phyloP scores from a whole-genome alignment of 2,797 vertebrate species.

The Anguilla obscura region DNA sequence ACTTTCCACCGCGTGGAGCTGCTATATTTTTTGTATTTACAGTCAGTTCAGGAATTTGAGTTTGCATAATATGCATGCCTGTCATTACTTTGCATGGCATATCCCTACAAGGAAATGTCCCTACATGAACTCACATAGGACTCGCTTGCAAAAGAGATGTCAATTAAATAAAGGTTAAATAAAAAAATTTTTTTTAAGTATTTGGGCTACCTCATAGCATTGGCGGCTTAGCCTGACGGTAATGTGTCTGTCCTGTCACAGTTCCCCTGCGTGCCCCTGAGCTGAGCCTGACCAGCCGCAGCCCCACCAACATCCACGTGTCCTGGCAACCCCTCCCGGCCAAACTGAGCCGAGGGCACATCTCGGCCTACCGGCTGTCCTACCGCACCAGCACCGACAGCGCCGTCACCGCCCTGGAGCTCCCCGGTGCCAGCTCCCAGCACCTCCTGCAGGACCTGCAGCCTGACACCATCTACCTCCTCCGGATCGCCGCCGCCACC shows the following conservation, averaged over 20 bases:
- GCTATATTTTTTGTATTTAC: background rate
- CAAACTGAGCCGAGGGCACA: conserved; percentile 83
- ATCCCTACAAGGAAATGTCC: background rate
- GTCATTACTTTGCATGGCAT: background rate
- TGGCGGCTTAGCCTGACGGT: conserved; percentile 22
- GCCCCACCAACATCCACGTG: conserved; percentile 87
- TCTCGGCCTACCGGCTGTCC: conserved; percentile 85
- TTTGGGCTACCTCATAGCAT: background rate
- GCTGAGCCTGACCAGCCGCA: conserved; percentile 88
- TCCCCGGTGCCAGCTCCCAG: conserved; percentile 76
- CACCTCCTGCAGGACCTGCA: conserved; percentile 79
- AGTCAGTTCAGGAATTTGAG: background rate
- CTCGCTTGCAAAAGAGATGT: no score
- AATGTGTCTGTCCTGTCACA: conserved; percentile 57
- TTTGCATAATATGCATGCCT: background rate
- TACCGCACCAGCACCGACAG: conserved; percentile 84
- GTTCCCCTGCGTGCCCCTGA: conserved; percentile 94
- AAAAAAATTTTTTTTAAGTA: no score
- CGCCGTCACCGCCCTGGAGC: conserved; percentile 77
- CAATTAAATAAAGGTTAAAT: no score
- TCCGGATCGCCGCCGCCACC: conserved; percentile 89
- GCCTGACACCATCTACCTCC: conserved; percentile 89
- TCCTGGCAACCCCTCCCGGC: conserved; percentile 89
- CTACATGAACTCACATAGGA: no score
- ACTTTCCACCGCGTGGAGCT: background rate